These are phyloP conservation scores for Microctenopoma stevenorrisi DNA, from an alignment of 2,797 vertebrate species.

Conservation along the genomic window DNA sequence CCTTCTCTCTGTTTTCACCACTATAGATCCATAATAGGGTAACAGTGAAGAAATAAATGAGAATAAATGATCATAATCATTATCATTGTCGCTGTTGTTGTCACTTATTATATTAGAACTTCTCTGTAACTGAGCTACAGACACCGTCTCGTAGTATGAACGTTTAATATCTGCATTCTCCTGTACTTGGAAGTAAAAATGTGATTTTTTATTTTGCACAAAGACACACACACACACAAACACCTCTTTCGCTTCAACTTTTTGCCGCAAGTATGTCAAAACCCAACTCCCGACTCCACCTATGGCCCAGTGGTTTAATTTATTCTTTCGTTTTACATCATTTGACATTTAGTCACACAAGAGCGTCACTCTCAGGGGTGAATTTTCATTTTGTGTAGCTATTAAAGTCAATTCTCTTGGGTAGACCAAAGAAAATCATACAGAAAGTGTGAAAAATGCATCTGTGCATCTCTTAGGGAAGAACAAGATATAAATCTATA, in stretches of 20 bases:
- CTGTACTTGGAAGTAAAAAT: too few species aligned
- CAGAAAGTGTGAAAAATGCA: background rate
- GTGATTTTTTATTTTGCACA: too few species aligned
- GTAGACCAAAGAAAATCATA: background rate
- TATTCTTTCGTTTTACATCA: background rate
- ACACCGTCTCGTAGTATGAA: too few species aligned
- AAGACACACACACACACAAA: too few species aligned
- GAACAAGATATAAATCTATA: too few species aligned
- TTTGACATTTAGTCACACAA: background rate
- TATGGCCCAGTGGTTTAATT: background rate
- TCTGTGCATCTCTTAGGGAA: too few species aligned
- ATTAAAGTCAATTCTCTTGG: background rate
- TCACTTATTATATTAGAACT: background rate
- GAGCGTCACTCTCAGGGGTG: background rate
- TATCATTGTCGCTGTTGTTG: too few species aligned
- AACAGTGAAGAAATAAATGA: background rate
- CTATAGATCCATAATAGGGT: slow-evolving; percentile 16
- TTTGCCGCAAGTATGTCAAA: background rate
- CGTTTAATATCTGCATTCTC: too few species aligned
- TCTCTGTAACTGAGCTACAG: background rate
- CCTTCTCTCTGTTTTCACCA: too few species aligned
- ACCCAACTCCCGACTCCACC: background rate
- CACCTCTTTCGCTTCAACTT: too few species aligned
- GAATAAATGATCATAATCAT: background rate
- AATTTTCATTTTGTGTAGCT: background rate